A percentile compares a stretch with the other conserved stretches of the same genome.
These are phyloP conservation scores for Micropoecilia bifurca DNA, from an alignment of 2,797 vertebrate species.

Conservation along the genomic window DNA sequence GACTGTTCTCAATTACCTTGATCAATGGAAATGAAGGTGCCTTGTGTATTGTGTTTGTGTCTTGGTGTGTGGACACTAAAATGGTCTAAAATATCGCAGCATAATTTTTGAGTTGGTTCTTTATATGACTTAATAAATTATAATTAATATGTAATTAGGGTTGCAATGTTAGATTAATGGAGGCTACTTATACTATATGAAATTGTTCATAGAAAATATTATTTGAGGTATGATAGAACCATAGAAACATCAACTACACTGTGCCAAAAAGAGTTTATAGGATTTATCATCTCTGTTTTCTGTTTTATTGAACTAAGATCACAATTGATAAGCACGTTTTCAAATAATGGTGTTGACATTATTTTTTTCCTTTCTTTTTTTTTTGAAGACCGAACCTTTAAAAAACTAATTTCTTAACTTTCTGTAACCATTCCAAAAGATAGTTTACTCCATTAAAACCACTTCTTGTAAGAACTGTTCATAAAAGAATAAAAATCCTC, in stretches of 20 bases:
- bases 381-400: not conserved
- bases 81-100: not conserved
- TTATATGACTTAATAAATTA: not conserved
- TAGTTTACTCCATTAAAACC: not conserved
- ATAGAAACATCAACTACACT: not conserved
- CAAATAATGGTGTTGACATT: not conserved
- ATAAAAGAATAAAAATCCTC: not conserved
- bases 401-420: not conserved
- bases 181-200: not conserved
- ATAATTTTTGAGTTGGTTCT: not conserved
- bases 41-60: slow-evolving; percentile 8
- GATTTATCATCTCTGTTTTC: not conserved
- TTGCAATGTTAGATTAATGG: not conserved
- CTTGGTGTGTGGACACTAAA: not conserved
- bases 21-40: slow-evolving; percentile 68
- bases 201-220: not conserved
- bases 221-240: not conserved
- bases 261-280: not conserved
- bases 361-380: not conserved
- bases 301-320: not conserved
- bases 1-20: slow-evolving; percentile 92
- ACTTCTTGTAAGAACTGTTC: not conserved
- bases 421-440: not conserved
- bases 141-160: not conserved
- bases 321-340: not conserved